Conservation (phyloP, 2,888 invertebrate genomes). For the Elegia similella region DNA sequence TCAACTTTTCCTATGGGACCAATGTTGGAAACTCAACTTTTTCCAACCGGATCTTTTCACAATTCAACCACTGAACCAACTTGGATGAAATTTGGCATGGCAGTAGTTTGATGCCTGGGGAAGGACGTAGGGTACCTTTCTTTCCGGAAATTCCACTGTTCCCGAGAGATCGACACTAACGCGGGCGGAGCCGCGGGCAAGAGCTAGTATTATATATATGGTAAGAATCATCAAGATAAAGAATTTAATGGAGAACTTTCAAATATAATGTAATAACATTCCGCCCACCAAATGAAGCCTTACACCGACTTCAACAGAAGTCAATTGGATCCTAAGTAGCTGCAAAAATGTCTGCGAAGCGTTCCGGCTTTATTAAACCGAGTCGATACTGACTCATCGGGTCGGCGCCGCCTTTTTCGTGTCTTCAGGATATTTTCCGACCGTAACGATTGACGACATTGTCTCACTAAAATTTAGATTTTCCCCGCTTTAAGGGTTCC, state of each 20-base stretch:
- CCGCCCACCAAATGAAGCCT: not conserved
- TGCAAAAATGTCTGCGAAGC: slow-evolving; percentile 8
- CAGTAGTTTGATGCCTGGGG: too few species aligned
- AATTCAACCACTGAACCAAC: too few species aligned
- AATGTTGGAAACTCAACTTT: too few species aligned
- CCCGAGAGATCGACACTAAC: too few species aligned
- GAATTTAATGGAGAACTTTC: not conserved
- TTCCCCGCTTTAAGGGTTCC: not conserved
- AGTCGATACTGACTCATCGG: slow-evolving; percentile 28
- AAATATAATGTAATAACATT: not conserved
- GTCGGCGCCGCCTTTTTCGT: slow-evolving; percentile 31
- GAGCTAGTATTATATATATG: too few species aligned
- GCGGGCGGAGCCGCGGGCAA: too few species aligned
- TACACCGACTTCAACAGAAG: not conserved
- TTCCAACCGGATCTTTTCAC: too few species aligned
- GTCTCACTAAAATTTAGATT: not conserved
- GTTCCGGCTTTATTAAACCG: slow-evolving; percentile 24
- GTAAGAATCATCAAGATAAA: not conserved
- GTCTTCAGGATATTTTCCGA: slow-evolving; percentile 24
- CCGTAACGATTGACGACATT: slow-evolving; percentile 27
- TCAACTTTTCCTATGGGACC: too few species aligned
- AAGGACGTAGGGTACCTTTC: too few species aligned
- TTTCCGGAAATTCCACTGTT: too few species aligned
- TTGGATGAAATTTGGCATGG: too few species aligned
- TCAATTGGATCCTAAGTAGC: not conserved